A percentile compares a stretch with the other conserved stretches of the same genome.
Evolutionary conservation across 2,888 invertebrate genomes (phyloP).

Genomic region (Escarpia spicata): DNA sequence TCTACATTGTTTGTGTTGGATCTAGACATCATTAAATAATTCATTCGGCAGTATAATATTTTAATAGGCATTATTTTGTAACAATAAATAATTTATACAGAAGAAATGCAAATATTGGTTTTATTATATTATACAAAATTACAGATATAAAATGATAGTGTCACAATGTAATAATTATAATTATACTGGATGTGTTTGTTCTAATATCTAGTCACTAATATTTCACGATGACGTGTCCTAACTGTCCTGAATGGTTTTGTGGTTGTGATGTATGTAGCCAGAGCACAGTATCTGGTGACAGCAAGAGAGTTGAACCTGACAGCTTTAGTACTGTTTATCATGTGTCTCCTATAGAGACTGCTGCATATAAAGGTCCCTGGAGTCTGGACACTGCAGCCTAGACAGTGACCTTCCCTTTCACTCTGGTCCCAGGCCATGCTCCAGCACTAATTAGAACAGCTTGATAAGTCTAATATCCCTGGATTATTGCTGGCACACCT

Average conservation of each 20-base stretch:
- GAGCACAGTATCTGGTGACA: not conserved
- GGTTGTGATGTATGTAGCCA: not conserved
- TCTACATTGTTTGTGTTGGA: no score
- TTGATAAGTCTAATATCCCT: not conserved
- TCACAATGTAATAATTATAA: not conserved
- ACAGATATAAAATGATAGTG: not conserved
- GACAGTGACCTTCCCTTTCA: not conserved
- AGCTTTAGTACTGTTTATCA: not conserved
- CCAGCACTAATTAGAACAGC: not conserved
- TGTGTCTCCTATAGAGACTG: not conserved
- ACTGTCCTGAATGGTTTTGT: not conserved
- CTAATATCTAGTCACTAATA: not conserved
- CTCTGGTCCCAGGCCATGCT: not conserved
- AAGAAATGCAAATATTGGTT: no score
- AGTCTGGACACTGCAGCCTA: not conserved
- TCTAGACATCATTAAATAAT: no score
- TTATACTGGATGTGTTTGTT: not conserved
- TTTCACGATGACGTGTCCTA: not conserved
- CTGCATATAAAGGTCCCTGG: not conserved
- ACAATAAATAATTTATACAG: no score
- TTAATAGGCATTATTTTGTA: no score
- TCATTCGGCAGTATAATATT: no score
- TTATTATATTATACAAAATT: no score
- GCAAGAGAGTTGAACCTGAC: not conserved
- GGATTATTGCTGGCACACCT: not conserved